A percentile compares a stretch with the other conserved stretches of the same genome.
phyloP scores from a whole-genome alignment of 2,113 vertebrate species.

The Desmodus rotundus region DNA sequence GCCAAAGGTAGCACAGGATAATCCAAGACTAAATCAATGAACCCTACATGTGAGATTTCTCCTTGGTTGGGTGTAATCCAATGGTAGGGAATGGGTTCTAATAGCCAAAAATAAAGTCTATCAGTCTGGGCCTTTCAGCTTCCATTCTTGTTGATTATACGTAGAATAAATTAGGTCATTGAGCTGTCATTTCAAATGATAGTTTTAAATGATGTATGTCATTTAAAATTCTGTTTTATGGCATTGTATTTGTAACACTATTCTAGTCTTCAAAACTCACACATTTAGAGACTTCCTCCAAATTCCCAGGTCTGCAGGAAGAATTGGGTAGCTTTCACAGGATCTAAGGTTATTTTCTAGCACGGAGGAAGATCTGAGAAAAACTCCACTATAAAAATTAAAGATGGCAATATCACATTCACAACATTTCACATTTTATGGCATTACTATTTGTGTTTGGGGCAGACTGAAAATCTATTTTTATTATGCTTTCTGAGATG shows the following conservation, averaged over 20 bases:
- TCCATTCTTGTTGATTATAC: background rate
- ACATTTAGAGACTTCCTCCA: background rate
- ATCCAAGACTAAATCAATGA: background rate
- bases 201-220: background rate
- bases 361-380: background rate
- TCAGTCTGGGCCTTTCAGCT: background rate
- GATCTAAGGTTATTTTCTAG: slow-evolving; percentile 35
- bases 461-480: slow-evolving; percentile 69
- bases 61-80: background rate
- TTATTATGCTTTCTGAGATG: slow-evolving; percentile 69
- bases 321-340: background rate
- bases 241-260: background rate
- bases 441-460: slow-evolving; percentile 63
- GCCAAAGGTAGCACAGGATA: background rate
- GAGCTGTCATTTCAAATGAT: background rate
- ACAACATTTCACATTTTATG: slow-evolving; percentile 64
- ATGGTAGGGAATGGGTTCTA: background rate
- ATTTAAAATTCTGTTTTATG: background rate
- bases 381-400: slow-evolving; percentile 63
- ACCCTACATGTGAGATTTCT: accelerated
- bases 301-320: background rate
- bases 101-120: background rate
- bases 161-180: background rate
- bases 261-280: background rate
- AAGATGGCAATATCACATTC: slow-evolving; percentile 52